Conservation (phyloP, 2,797 vertebrate genomes). For the Xenops minutus region DNA sequence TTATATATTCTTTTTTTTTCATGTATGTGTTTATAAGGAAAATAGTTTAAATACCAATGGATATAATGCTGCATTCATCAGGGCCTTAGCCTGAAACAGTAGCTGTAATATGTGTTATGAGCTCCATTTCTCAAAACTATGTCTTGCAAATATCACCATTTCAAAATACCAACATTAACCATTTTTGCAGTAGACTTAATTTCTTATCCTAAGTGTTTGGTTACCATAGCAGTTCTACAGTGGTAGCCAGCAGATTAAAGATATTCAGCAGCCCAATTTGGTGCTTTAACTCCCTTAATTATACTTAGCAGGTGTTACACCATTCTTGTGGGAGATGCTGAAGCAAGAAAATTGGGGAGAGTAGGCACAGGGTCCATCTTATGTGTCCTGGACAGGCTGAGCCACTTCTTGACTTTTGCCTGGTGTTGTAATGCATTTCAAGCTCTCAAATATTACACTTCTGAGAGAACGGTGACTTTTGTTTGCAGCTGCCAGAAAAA, state of each 20-base stretch:
- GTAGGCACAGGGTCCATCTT: neutral
- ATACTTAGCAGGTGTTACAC: neutral
- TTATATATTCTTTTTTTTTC: neutral
- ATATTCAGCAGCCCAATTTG: neutral
- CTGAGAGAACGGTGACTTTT: neutral
- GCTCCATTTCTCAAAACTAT: neutral
- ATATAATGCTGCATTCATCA: neutral
- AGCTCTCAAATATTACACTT: conserved; percentile 1
- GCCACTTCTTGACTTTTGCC: neutral
- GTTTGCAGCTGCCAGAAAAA: conserved; percentile 41
- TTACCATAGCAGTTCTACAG: neutral
- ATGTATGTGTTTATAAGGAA: neutral
- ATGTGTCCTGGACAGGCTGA: neutral
- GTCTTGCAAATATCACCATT: neutral
- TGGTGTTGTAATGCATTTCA: neutral
- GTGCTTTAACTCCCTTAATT: neutral
- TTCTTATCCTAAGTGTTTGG: neutral
- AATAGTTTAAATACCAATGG: neutral
- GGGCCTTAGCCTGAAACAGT: neutral
- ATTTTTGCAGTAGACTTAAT: neutral
- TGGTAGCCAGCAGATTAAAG: neutral
- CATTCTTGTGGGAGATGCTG: neutral
- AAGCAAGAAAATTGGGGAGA: neutral
- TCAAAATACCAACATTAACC: neutral
- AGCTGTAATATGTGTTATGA: neutral